Evolutionary conservation across 2,888 invertebrate genomes (phyloP).

Genomic region (Sturmia bella): DNA sequence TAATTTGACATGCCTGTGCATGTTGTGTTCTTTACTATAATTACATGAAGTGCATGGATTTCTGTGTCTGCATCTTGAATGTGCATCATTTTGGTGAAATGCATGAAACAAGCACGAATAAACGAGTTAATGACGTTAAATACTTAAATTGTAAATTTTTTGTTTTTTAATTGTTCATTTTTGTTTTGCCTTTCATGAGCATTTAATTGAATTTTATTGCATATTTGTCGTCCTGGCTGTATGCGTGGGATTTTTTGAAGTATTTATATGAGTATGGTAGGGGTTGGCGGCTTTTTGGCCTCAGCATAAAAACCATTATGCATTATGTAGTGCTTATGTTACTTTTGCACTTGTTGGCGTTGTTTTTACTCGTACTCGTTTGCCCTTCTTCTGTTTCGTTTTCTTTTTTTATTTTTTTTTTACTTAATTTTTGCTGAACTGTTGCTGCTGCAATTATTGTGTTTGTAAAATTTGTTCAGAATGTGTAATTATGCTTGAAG

Average conservation of each 20-base stretch:
- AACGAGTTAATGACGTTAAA: conserved; percentile 47
- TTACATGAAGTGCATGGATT: conserved; percentile 42
- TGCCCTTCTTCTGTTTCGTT: neutral
- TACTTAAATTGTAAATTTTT: conserved; percentile 50
- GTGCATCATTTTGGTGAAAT: conserved; percentile 9
- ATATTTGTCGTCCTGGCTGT: conserved; percentile 29
- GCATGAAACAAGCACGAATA: conserved; percentile 24
- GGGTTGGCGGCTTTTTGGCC: conserved; percentile 56
- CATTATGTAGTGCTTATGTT: conserved; percentile 52
- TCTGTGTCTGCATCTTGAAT: conserved; percentile 9
- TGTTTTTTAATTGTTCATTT: conserved; percentile 43
- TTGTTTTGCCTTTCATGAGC: conserved; percentile 54
- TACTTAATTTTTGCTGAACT: conserved; percentile 20
- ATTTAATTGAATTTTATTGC: conserved; percentile 66
- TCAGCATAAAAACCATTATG: conserved; percentile 55
- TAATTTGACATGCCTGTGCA: no score
- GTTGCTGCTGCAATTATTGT: conserved; percentile 34
- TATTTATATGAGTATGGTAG: conserved; percentile 42
- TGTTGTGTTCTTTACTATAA: conserved; percentile 39
- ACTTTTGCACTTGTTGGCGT: conserved; percentile 25
- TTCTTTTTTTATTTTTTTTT: neutral
- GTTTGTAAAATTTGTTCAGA: conserved; percentile 56
- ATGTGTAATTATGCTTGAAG: conserved; percentile 69
- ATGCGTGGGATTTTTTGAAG: conserved; percentile 19
- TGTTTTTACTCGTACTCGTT: neutral